Evolutionary conservation across 23 tunicate genomes (phyloP).

Genomic region (Corella eumyota): DNA sequence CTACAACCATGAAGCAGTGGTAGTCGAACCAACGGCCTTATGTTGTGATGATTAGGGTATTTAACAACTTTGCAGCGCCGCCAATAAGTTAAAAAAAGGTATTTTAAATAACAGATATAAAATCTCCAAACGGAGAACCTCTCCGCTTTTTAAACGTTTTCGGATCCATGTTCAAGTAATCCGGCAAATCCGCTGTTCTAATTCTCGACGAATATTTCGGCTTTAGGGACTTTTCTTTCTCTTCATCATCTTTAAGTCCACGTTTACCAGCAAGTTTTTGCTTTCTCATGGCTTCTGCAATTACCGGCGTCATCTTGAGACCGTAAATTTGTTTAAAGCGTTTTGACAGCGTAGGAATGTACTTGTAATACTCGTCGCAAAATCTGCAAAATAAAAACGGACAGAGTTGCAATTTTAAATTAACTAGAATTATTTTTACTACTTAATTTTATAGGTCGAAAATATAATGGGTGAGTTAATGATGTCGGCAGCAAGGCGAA

Average conservation of each 20-base stretch:
- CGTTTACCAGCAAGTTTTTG: conserved; percentile 1
- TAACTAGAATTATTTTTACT: neutral
- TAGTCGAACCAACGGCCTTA: too few species aligned
- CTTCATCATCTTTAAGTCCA: neutral
- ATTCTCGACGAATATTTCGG: conserved; percentile 7
- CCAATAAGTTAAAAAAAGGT: too few species aligned
- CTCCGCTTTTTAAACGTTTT: conserved; percentile 27
- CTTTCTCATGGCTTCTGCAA: conserved; percentile 26
- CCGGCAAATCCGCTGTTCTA: conserved; percentile 33
- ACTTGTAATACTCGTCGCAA: conserved; percentile 45
- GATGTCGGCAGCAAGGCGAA: too few species aligned
- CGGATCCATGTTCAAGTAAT: conserved; percentile 37
- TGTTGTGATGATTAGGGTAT: too few species aligned
- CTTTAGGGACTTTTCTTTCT: neutral
- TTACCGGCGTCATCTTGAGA: conserved; percentile 53
- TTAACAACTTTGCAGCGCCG: too few species aligned
- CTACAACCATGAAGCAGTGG: too few species aligned
- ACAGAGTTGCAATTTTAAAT: neutral
- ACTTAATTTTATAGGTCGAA: too few species aligned
- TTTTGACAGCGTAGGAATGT: conserved; percentile 43
- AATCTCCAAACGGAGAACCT: conserved; percentile 42
- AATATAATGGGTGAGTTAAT: too few species aligned
- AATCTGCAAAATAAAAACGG: conserved; percentile 15
- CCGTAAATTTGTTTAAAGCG: conserved; percentile 31
- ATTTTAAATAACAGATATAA: too few species aligned